Evolutionary conservation across 2,797 vertebrate genomes (phyloP).

Genomic region (Triplophysa bombifrons): DNA sequence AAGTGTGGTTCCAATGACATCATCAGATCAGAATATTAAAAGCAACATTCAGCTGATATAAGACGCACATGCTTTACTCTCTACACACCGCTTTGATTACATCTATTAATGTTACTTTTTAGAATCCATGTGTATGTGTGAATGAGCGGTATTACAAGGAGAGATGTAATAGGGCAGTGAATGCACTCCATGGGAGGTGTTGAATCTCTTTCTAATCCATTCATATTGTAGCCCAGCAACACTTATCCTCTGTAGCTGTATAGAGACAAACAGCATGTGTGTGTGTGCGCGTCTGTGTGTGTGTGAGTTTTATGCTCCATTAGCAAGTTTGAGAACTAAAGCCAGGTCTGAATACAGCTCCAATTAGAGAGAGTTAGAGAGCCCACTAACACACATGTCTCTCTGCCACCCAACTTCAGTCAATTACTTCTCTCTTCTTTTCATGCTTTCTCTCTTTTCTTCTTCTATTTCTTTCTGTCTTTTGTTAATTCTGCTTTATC

Average conservation of each 20-base stretch:
- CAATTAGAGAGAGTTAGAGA: conserved; percentile 85
- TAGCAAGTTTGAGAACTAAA: conserved; percentile 92
- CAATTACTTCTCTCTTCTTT: conserved; percentile 66
- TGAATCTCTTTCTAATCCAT: conserved; percentile 76
- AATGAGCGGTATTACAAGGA: conserved; percentile 52
- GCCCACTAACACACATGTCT: conserved; percentile 66
- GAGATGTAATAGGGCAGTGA: conserved; percentile 76
- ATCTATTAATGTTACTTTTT: conserved; percentile 27
- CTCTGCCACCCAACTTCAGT: conserved; percentile 58
- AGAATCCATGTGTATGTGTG: conserved; percentile 18
- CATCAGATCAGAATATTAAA: conserved; percentile 15
- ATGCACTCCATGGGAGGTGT: conserved; percentile 84
- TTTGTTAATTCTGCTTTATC: conserved; percentile 55
- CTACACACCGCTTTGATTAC: conserved; percentile 36
- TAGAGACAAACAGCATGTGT: conserved; percentile 38
- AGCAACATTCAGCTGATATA: conserved; percentile 25
- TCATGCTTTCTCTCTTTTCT: conserved; percentile 60
- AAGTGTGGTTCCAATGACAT: conserved; percentile 14
- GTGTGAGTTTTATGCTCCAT: conserved; percentile 83
- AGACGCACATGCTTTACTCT: not conserved
- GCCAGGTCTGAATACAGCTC: conserved; percentile 83
- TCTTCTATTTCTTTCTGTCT: conserved; percentile 60
- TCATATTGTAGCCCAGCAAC: conserved; percentile 84
- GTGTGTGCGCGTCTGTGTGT: not conserved
- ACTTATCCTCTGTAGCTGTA: conserved; percentile 80